Base-by-base conservation (phyloP, 1,140 invertebrate species). In the Lasioglossum albipes region DNA sequence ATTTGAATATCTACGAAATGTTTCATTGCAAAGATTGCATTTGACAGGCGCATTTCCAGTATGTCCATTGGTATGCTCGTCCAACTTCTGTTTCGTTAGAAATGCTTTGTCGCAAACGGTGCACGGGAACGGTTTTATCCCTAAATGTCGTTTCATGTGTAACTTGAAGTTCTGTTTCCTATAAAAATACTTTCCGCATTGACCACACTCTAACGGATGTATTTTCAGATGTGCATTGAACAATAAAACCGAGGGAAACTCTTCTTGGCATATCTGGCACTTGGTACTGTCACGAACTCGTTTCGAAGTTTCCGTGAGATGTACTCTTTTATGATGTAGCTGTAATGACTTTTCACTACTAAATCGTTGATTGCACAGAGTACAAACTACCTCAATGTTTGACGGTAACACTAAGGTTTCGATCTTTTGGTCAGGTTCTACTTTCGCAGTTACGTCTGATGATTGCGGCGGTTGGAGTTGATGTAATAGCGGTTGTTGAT, bases 1-100 rank as follows among this genome's bases (percentile, higher is more conserved):
- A 91, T 97, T 97, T 73, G 97, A 97, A 91, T 97, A 96, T 20
- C 97, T 94, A 36, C 96, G 95, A 91, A 98, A 98, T n/a, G 95
- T 96, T 89, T 97, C 96, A 84, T 96, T 95, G 90, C 97, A 98
- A 81, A 97, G 94, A 42, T 95, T 95, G 90, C 97, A 98, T 87
- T 97, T 97, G 2, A 97, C 95, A 0, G 97, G 97, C 42, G 96
- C 95, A 77, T 96, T 95, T 0, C 97, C 96, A 0, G 97, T 97
- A 89, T 98, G 97, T 49, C 96, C 95, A 69, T 97, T 96, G 86
- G 96, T 96, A 88, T 98, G 97, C 66, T 97, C 97, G 31, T 95
- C 94, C 31, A 97, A 91, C 84, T 97, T 97, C 87, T 97, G 96
- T 77, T 96, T 95, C 2, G 96, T 97, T 10, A 97, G 93, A 91